Base-by-base conservation (phyloP, 1,140 invertebrate genomes). In the Diprion similis region DNA sequence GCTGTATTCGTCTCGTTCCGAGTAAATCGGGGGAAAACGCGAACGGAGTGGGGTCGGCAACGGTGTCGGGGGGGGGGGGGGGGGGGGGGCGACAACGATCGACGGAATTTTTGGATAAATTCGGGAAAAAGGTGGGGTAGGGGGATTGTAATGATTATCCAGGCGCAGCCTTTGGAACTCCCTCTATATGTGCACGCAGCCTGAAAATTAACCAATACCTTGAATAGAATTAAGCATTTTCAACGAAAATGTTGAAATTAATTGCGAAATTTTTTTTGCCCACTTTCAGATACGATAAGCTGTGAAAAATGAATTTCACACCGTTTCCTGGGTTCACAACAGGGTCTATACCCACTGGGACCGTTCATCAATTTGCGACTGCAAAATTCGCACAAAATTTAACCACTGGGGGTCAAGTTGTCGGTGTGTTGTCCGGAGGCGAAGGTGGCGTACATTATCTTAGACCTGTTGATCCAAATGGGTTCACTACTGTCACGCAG, bases 401-500 rank as follows among this genome's bases (percentile, higher is more conserved):
- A 18, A 90, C 90, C 0, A 89, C 90, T 4, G 88, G 90, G 7
- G 90, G 89, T 51, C 87, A 91, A 79, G 90, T 91, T 65, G 89
- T 89, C 72, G 91, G 91, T 9, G 85, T 91, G 15, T 75, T 91
- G 4, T 90, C 89, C 6, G 88, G 89, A 13, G 91, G 92, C 17
- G 93, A 94, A 73, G 91, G 91, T 77, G 93, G 92, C 2, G 90
- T 95, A n/a, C 93, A 94, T 79, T 95, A 94, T 80, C 85, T 94
- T 66, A 90, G 93, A 24, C 90, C 93, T 1, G 85, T 94, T 18
- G 93, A 94, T 77, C 89, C 91, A 0, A 91, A 91, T 78, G 88
- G 89, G 0, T 90, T 90, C 72, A 83, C 89, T 0, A 85, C 89
- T 1, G 51, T 70, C 75, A 80, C 86, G 15, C 84, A 84, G 66